phyloP scores from a whole-genome alignment of 2,797 vertebrate genomes.

The Rallus crepitans region DNA sequence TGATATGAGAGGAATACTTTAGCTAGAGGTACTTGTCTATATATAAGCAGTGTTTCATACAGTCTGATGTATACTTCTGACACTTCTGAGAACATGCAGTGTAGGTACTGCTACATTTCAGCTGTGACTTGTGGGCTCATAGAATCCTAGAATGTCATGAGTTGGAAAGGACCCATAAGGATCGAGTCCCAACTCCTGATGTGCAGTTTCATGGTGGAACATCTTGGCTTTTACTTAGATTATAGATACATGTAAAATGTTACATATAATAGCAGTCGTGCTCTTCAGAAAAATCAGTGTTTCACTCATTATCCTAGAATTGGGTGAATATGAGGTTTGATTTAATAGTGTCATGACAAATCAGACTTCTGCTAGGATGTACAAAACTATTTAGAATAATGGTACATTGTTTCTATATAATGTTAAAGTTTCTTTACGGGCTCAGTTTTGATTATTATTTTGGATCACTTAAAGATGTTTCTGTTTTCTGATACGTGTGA shows the following conservation, averaged over 20 bases:
- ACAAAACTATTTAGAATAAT: not conserved
- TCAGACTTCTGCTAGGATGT: not conserved
- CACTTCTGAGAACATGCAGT: not conserved
- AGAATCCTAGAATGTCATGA: too few species aligned
- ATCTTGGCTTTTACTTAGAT: not conserved
- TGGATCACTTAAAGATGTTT: not conserved
- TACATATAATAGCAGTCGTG: not conserved
- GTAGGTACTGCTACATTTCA: not conserved
- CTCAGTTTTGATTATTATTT: not conserved
- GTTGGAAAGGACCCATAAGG: too few species aligned
- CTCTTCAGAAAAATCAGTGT: not conserved
- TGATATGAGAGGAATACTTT: not conserved
- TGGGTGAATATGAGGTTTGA: not conserved
- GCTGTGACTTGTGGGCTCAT: not conserved
- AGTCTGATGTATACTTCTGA: not conserved
- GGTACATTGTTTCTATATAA: not conserved
- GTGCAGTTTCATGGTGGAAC: not conserved
- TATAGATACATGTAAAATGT: not conserved
- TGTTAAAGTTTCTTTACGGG: not conserved
- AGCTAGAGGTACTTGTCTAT: not conserved
- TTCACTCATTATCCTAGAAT: not conserved
- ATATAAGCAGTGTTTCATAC: not conserved
- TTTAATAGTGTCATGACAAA: not conserved
- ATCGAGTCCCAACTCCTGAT: not conserved
- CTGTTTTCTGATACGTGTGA: not conserved